Conservation (phyloP, 2,888 invertebrate genomes). For the Tachina lurida region DNA sequence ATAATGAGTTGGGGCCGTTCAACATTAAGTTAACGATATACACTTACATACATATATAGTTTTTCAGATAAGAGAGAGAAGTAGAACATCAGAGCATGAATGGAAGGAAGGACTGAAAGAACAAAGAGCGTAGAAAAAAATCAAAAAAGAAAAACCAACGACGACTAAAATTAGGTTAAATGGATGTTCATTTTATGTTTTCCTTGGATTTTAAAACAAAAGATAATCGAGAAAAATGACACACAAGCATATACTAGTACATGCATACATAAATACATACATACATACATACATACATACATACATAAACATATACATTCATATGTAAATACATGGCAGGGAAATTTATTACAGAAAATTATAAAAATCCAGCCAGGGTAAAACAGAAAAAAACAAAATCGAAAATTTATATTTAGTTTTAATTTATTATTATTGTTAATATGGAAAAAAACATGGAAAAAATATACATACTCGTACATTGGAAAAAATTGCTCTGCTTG, state of each 20-base stretch:
- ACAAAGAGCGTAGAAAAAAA: constrained; percentile 35
- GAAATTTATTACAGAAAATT: constrained; percentile 20
- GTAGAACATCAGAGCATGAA: constrained; percentile 13
- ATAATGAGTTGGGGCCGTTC: too few relatives aligned
- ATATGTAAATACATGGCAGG: background rate
- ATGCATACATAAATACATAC: background rate
- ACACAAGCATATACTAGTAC: too few relatives aligned
- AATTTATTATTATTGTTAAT: constrained; percentile 24
- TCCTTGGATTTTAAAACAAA: constrained; percentile 43
- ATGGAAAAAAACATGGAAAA: background rate
- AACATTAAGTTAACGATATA: too few relatives aligned
- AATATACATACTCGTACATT: too few relatives aligned
- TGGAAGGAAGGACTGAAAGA: constrained; percentile 24
- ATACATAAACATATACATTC: too few relatives aligned
- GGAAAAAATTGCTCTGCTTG: background rate
- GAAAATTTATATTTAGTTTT: background rate
- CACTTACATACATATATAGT: too few relatives aligned
- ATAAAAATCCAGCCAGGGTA: background rate
- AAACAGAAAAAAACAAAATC: background rate
- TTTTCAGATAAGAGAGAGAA: too few relatives aligned
- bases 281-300: background rate
- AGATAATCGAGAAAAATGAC: constrained; percentile 20
- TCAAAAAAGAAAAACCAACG: constrained; percentile 16
- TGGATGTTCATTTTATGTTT: constrained; percentile 61
- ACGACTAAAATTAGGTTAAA: constrained; percentile 66